A percentile compares a stretch with the other conserved stretches of the same genome.
These are phyloP conservation scores for Uropetala carovei DNA, from an alignment of 2,888 invertebrate species.

Conservation along the genomic window DNA sequence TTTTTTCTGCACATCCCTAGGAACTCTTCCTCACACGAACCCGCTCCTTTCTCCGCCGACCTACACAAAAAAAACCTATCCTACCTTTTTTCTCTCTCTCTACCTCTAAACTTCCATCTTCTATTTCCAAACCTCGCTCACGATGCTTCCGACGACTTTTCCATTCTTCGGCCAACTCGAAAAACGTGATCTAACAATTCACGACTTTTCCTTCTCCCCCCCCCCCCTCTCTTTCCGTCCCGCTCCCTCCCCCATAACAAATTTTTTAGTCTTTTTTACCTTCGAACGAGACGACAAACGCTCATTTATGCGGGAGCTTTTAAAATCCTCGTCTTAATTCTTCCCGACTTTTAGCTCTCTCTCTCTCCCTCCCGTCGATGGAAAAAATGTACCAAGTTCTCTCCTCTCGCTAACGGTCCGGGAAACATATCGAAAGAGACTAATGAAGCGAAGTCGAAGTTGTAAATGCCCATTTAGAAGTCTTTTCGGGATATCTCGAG, in stretches of 20 bases:
- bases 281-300: slow-evolving; percentile 33
- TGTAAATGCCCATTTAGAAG: not conserved
- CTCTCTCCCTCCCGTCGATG: too few species aligned
- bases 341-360: not conserved
- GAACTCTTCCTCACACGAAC: not conserved
- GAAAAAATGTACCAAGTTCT: not conserved
- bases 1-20: slow-evolving; percentile 28
- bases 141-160: slow-evolving; percentile 40
- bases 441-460: not conserved
- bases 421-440: not conserved
- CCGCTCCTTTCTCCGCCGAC: not conserved
- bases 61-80: slow-evolving; percentile 15
- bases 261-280: not conserved
- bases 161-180: not conserved
- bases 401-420: not conserved
- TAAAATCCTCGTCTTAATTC: not conserved
- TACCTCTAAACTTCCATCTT: slow-evolving; percentile 23
- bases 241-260: not conserved
- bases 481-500: not conserved
- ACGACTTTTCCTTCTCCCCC: not conserved
- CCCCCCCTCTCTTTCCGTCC: not conserved
- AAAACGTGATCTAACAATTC: slow-evolving; percentile 35
- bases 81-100: not conserved
- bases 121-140: slow-evolving; percentile 35
- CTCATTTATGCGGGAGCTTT: slow-evolving; percentile 2